Evolutionary conservation across 30 jellyfish, hydroid and myxozoan species (phyloP), one percentile per base, ranked within the genome.

Genomic region (Chrysaora quinquecirrha): DNA sequence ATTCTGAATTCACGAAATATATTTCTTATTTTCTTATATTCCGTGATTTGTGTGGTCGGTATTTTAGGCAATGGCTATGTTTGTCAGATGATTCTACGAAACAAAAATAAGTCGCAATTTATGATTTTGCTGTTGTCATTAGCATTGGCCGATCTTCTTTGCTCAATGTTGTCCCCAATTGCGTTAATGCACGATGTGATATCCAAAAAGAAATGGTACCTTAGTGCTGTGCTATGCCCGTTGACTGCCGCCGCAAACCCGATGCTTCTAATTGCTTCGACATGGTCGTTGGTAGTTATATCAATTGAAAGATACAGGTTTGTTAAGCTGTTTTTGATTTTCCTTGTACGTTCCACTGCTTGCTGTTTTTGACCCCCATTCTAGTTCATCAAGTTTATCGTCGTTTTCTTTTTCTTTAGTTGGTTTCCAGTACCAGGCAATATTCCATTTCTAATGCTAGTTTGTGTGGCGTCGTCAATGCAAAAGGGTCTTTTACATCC

Each of bases 261-360:
- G 68, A 10, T 52, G 24, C 68, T 52, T 10, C 68, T 52, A 4
- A 19, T 25, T 10, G 68, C 68, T 52, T 52, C 68, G 6, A 52
- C 68, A 12, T 52, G 68, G 68, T 3, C 68, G 29, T 19, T 52
- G 68, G 68, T 52, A 2, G 68, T 20, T 7, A 52, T 52, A 52
- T 52, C 68, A 12, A 52, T 52, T 52, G 68, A 52, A 52, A 52
- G 68, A 52, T 52, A 4, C 24, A 52, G 68, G 68, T 52, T 4
- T 10, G n/a, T n/a, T n/a, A n/a, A n/a, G n/a, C n/a, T n/a, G n/a
- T n/a, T n/a, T n/a, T n/a, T n/a, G n/a, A n/a, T n/a, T n/a, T n/a
- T n/a, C n/a, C n/a, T n/a, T n/a, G n/a, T n/a, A n/a, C n/a, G n/a
- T n/a, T n/a, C n/a, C n/a, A n/a, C n/a, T n/a, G n/a, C n/a, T n/a